These are phyloP conservation scores for Eudyptes chrysolophus DNA, from an alignment of 2,113 vertebrate species.

Conservation along the genomic window DNA sequence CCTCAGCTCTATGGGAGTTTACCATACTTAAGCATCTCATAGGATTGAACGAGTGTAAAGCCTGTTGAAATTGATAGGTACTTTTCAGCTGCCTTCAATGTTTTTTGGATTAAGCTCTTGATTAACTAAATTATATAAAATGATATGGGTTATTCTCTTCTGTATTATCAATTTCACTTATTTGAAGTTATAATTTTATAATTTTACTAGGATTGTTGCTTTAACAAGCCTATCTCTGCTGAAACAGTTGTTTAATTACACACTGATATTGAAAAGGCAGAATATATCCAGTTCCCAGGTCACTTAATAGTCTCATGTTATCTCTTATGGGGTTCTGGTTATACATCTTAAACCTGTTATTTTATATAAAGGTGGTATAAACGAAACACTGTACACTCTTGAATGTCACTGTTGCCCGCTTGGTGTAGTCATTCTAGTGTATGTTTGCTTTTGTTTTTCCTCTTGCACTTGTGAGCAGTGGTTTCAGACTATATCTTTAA, in stretches of 20 bases:
- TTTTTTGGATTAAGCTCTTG: not conserved
- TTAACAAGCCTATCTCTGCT: not conserved
- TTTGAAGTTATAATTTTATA: not conserved
- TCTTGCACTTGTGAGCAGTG: not conserved
- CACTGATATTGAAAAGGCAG: not conserved
- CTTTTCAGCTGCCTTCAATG: not conserved
- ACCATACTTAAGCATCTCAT: not conserved
- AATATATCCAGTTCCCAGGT: not conserved
- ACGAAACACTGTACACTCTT: not conserved
- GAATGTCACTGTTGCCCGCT: not conserved
- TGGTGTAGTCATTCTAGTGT: not conserved
- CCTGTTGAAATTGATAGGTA: constrained; percentile 3
- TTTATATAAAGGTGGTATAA: not conserved
- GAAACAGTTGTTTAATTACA: not conserved
- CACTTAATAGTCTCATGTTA: not conserved
- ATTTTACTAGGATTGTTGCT: not conserved
- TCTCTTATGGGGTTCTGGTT: not conserved
- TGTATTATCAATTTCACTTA: not conserved
- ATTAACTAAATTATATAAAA: not conserved
- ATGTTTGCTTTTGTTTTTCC: not conserved
- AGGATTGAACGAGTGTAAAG: not conserved
- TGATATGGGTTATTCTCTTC: not conserved
- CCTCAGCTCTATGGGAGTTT: not conserved
- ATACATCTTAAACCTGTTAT: not conserved
- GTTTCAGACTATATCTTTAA: not conserved